Evolutionary conservation across 1,140 invertebrate genomes (phyloP).

Genomic region (Papilio helenus): DNA sequence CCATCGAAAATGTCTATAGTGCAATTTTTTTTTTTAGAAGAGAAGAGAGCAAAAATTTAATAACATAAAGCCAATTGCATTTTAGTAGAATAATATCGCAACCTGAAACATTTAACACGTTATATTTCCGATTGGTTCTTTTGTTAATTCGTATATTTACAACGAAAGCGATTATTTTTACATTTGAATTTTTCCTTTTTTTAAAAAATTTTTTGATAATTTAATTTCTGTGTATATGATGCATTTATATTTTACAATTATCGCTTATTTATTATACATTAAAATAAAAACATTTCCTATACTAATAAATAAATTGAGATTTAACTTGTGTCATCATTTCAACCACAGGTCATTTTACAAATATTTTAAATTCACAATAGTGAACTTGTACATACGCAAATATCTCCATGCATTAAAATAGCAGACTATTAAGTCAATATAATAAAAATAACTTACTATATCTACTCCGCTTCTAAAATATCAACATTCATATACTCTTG

Average conservation of each 20-base stretch:
- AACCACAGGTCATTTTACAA: conserved; percentile 5
- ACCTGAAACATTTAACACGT: background rate
- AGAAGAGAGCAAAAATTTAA: conserved; percentile 36
- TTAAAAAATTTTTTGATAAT: background rate
- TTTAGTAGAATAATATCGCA: background rate
- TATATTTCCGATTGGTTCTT: background rate
- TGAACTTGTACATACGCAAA: conserved; percentile 9
- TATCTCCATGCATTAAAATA: conserved; percentile 34
- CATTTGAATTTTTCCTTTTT: background rate
- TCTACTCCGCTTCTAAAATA: conserved; percentile 31
- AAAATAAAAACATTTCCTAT: background rate
- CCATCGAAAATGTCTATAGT: conserved; percentile 50
- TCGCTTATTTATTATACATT: conserved; percentile 15
- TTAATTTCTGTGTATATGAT: background rate
- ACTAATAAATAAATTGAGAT: conserved; percentile 34
- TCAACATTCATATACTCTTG: conserved; percentile 37
- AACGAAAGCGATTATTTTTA: background rate
- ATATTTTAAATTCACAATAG: conserved; percentile 27
- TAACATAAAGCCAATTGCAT: conserved; percentile 19
- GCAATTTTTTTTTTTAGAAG: conserved; percentile 34
- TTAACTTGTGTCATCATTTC: conserved; percentile 12
- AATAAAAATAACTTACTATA: conserved; percentile 38
- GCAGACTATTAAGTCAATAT: background rate
- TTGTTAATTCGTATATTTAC: background rate
- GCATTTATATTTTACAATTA: background rate